Evolutionary conservation across 2,888 invertebrate species (phyloP), one percentile per base, ranked within the genome.

Genomic region (Drosophila austrosaltans): DNA sequence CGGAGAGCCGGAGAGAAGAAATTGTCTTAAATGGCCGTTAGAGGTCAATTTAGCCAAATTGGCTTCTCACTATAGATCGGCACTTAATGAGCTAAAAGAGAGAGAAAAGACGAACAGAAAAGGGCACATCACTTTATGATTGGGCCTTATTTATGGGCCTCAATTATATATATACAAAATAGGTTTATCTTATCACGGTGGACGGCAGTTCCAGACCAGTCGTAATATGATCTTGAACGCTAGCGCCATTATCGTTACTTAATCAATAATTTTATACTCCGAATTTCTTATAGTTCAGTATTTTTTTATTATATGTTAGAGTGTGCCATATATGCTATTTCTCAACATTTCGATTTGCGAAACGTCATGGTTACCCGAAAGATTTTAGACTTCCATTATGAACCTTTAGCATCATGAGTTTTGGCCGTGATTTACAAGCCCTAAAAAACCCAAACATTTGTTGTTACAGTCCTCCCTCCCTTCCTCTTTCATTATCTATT

Each of bases 171-270:
- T 53, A 69, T 75, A 75, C 54, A 59, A 61, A 42, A 56, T 69
- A 60, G 40, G 53, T 68, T 69, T 82, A 83, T 83, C 82, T 83
- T 69, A 83, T 83, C 82, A 7, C 10, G 53, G 8, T 16, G 16
- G 8, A 2, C 39, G 54, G 16, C 16, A 36, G 56, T 7, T 20
- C 10, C 32, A 56, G 56, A 20, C 30, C 56, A 25, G 58, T 60
- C 48, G 64, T 59, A 80, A 74, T 80, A 20, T 63, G 83, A 86
- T 79, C 77, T 77, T 72, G 69, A 75, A 40, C n/a, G 42, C 54
- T 40, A 65, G 10, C 61, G 63, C 30, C 72, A 53, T 53, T 62
- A 66, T 74, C 69, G 75, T 57, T 58, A 39, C 53, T 66, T 67
- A 79, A 80, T 80, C 72, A 69, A 56, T 66, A 66, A 64, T 1